Percentiles rank a stretch among this genome's conserved stretches.
Conservation (phyloP, 2,797 vertebrate species). For the Sebastes nivosus region DNA sequence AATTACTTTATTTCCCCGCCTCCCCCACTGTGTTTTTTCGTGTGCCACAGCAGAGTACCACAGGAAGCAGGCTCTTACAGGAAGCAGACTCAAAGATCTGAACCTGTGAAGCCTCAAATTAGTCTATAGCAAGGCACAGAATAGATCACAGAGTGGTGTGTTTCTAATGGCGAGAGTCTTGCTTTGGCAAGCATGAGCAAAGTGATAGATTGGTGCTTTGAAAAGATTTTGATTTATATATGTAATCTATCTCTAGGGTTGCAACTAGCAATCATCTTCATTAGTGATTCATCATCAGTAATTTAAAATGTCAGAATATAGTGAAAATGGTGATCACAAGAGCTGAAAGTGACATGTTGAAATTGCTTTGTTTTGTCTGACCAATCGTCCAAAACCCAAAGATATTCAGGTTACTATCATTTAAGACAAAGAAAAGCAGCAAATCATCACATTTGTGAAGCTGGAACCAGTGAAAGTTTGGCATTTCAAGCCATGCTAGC, state of each 20-base stretch:
- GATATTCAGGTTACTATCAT: background rate
- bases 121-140: conserved; percentile 35
- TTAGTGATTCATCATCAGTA: background rate
- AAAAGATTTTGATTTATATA: background rate
- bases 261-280: background rate
- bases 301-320: background rate
- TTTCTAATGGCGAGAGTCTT: conserved; percentile 7
- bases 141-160: conserved; percentile 16
- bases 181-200: background rate
- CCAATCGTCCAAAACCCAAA: background rate
- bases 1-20: conserved; percentile 43
- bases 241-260: background rate
- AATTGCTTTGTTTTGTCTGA: background rate
- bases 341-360: background rate
- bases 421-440: background rate
- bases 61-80: conserved; percentile 37
- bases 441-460: background rate
- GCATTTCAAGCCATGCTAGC: too few species aligned
- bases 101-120: conserved; percentile 59
- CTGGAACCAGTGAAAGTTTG: too few species aligned
- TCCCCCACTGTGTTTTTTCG: conserved; percentile 38
- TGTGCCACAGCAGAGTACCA: conserved; percentile 15
- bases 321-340: background rate
- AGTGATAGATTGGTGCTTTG: background rate
- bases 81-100: conserved; percentile 38